Evolutionary conservation across 2,888 invertebrate species (phyloP), one percentile per base, ranked within the genome.

Genomic region (Bruchidius siliquastri): DNA sequence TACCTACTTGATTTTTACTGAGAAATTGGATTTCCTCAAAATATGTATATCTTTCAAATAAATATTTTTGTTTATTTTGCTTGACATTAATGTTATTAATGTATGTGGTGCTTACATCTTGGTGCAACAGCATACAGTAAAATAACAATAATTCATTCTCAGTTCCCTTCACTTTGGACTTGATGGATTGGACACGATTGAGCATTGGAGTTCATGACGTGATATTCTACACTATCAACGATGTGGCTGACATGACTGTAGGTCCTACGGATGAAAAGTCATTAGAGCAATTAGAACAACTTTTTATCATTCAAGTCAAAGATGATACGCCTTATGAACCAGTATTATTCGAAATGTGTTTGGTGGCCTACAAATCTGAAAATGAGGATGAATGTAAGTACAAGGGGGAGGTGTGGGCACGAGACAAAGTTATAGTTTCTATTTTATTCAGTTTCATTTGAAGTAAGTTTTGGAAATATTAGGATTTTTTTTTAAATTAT

Each of bases 341-440:
- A 0, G 71, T 73, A 66, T 20, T 72, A 2, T 74, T 74, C 20
- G 82, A 83, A 75, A 79, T 83, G 76, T 83, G 84, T 75, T 67
- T 84, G 22, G 84, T 81, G 0, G 74, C 77, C 10, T 81, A 77
- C 74, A 78, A 80, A 74, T 80, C 74, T 0, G 77, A 75, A n/a
- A 75, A 76, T 13, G 68, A 69, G 26, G 75, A 77, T 76, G 75
- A 49, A 49, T 49, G 49, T 49, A 49, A 49, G 49, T 18, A 49
- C 26, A 26, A 26, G 26, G 26, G 26, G 26, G 26, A 26, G 3
- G 26, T 26, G 26, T 26, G n/a, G n/a, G n/a, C n/a, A n/a, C n/a
- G n/a, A n/a, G n/a, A n/a, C n/a, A n/a, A n/a, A n/a, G n/a, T n/a
- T n/a, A n/a, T n/a, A n/a, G n/a, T n/a, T n/a, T n/a, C n/a, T n/a